A percentile compares a stretch with the other conserved stretches of the same genome.
These are phyloP conservation scores for Agrochola lychnidis DNA, from an alignment of 2,888 invertebrate genomes.

Conservation along the genomic window DNA sequence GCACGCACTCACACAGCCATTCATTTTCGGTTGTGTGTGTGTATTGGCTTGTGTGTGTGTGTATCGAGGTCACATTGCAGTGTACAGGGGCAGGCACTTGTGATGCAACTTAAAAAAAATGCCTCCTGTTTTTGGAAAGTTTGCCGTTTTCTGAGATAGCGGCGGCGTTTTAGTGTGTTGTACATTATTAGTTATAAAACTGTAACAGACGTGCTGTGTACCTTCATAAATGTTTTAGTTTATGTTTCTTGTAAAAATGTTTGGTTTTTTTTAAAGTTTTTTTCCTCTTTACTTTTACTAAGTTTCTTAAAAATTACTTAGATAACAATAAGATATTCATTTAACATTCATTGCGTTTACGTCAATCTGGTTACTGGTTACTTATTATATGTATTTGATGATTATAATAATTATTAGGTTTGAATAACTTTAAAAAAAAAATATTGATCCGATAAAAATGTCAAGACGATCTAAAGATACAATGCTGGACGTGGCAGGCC, in stretches of 20 bases:
- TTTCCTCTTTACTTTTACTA: not conserved
- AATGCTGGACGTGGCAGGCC: not conserved
- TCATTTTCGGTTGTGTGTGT: slow-evolving; percentile 64
- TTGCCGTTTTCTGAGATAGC: slow-evolving; percentile 67
- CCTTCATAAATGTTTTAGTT: slow-evolving; percentile 55
- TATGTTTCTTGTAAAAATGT: slow-evolving; percentile 23
- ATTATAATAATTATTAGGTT: not conserved
- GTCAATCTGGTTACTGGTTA: no score
- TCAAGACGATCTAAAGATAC: not conserved
- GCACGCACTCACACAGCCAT: slow-evolving; percentile 72
- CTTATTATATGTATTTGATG: not conserved
- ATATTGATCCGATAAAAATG: not conserved
- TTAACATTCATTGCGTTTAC: no score
- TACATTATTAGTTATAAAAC: slow-evolving; percentile 63
- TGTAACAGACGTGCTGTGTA: slow-evolving; percentile 37
- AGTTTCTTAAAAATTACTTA: not conserved
- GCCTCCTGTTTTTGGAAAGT: slow-evolving; percentile 80
- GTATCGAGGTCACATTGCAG: slow-evolving; percentile 87
- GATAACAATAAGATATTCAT: not conserved
- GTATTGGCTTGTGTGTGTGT: slow-evolving; percentile 73
- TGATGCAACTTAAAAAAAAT: slow-evolving; percentile 81
- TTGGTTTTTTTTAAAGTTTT: not conserved
- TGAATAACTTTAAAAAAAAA: not conserved
- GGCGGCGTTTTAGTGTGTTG: slow-evolving; percentile 58
- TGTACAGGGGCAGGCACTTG: slow-evolving; percentile 76